Evolutionary conservation across 2,797 vertebrate genomes (phyloP), one percentile per base, ranked within the genome.

Genomic region (Hippopotamyrus pictus): DNA sequence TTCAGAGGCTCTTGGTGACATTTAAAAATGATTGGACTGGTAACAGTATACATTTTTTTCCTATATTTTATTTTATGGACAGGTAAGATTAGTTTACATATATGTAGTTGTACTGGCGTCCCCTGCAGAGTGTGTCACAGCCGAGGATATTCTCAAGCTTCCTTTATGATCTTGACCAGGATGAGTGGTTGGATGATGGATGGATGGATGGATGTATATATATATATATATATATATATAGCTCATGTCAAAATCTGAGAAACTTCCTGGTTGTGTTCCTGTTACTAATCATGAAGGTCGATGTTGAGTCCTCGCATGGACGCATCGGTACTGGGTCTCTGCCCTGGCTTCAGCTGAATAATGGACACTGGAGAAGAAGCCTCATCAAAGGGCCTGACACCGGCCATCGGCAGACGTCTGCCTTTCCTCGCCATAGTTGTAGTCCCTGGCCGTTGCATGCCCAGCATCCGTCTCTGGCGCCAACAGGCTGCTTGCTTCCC

Each of bases 381-480:
- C 93, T 92, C 92, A 22, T 22, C 9, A 89, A 91, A 91, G 90
- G 91, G 89, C 82, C 93, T 92, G 92, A 93, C 92, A 93, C 73
- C 94, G 93, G 94, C 94, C 94, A 94, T 95, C 92, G 93, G 94
- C 93, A 93, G 92, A 91, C 91, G 93, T 93, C 91, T 93, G 93
- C 93, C 92, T 93, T 95, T 92, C 92, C 92, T 93, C 93, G 92
- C 90, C 94, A 92, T 92, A 94, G 93, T 92, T 88, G 86, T 90
- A 91, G 93, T 53, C 91, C 91, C 94, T 95, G 94, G 91, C 94
- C 94, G 95, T 95, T 93, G 95, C 95, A 95, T 91, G 92, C 93
- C 93, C 94, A 93, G 94, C 22, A 25, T 14, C 19, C 11, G 94
- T 94, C 94, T 94, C 88, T 92, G 93, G 89, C 88, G 88, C 93